Conservation (phyloP, 1,140 invertebrate species). For the Drosophila mauritiana region DNA sequence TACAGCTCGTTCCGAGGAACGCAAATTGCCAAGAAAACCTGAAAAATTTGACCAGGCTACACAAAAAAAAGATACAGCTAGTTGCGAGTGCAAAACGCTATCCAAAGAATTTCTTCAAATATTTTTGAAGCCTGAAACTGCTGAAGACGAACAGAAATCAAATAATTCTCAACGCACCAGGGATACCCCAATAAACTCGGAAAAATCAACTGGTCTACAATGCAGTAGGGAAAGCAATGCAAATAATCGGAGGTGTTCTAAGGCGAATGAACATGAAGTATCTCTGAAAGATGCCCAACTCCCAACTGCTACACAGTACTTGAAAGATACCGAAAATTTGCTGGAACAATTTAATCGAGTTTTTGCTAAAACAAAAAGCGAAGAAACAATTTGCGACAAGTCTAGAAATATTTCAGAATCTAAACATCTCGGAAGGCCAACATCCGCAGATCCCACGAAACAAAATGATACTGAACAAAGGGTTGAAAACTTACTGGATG, state of each 20-base stretch:
- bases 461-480: neutral
- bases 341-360: conserved; percentile 12
- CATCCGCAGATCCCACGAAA: too few species aligned
- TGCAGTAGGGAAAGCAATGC: too few species aligned
- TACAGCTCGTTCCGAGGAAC: neutral
- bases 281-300: neutral
- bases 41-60: neutral
- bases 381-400: neutral
- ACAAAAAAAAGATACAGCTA: neutral
- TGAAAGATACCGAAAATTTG: neutral
- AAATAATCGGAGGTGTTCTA: neutral
- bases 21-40: neutral
- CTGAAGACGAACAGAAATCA: too few species aligned
- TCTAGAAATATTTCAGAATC: neutral
- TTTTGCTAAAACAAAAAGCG: neutral
- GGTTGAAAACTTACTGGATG: neutral
- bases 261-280: neutral
- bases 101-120: conserved; percentile 30
- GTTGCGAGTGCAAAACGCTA: neutral
- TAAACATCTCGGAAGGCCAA: neutral
- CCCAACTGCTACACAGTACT: neutral
- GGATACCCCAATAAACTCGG: neutral
- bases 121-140: conserved; percentile 2
- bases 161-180: neutral
- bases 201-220: neutral